Percentiles rank a stretch among this genome's conserved stretches.
Conservation (phyloP, 1,140 invertebrate genomes). For the Eueides isabella region DNA sequence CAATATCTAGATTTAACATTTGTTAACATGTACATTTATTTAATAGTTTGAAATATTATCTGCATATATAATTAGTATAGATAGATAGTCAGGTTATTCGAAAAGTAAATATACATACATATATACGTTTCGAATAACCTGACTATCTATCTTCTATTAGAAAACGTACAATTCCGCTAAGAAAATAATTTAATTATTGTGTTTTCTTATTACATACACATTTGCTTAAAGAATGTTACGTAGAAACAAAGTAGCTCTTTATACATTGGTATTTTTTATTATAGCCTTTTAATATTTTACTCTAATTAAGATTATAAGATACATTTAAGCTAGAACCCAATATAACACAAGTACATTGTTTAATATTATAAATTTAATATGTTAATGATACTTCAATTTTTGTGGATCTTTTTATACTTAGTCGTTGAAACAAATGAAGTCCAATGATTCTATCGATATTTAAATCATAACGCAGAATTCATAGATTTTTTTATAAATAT, state of each 20-base stretch:
- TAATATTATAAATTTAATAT: neutral
- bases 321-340: too few relatives aligned
- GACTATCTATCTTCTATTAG: neutral
- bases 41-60: too few relatives aligned
- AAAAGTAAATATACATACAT: neutral
- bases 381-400: neutral
- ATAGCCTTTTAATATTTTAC: neutral
- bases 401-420: neutral
- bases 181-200: conserved; percentile 1
- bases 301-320: too few relatives aligned
- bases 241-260: neutral
- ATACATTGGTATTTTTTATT: neutral
- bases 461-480: neutral
- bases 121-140: neutral
- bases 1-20: too few relatives aligned
- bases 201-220: neutral
- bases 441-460: neutral
- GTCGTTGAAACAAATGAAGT: neutral
- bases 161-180: conserved; percentile 7
- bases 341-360: neutral
- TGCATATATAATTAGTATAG: neutral
- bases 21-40: too few relatives aligned
- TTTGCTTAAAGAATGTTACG: neutral
- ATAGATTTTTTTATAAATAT: neutral
- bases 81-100: neutral